These are phyloP conservation scores for Myrmecophaga tridactyla DNA, from an alignment of 2,113 vertebrate species.

Conservation along the genomic window DNA sequence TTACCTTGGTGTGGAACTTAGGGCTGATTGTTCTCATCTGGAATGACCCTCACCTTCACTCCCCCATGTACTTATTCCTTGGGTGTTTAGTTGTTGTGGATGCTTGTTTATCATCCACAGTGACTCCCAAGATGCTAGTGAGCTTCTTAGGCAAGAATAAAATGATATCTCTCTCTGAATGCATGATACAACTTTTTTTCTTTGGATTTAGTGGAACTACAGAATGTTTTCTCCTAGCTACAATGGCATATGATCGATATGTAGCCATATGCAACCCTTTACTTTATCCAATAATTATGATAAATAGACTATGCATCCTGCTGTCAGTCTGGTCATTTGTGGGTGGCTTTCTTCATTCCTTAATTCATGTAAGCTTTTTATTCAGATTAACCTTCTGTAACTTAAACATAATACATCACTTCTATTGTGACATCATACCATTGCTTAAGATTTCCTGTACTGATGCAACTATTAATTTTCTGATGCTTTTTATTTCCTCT, in stretches of 20 bases:
- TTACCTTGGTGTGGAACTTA: neutral
- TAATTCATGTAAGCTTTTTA: too few species aligned
- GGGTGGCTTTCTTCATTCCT: too few species aligned
- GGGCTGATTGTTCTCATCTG: neutral
- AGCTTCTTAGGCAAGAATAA: neutral
- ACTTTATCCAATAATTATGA: conserved; percentile 52
- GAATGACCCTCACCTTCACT: too few species aligned
- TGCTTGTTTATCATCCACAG: neutral
- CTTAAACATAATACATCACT: too few species aligned
- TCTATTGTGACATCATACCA: too few species aligned
- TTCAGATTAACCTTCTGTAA: too few species aligned
- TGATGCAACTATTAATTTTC: too few species aligned
- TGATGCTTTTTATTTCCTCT: too few species aligned
- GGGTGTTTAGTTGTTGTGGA: too few species aligned
- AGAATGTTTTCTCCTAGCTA: conserved; percentile 66
- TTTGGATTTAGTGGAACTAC: conserved; percentile 45
- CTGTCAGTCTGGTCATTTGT: too few species aligned
- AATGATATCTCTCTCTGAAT: neutral
- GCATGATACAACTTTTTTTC: conserved; percentile 33
- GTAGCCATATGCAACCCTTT: conserved; percentile 58
- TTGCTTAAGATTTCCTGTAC: too few species aligned
- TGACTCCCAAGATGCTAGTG: conserved; percentile 53
- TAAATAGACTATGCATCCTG: neutral
- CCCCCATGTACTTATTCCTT: too few species aligned
- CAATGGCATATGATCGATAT: conserved; percentile 65